Conservation (phyloP, 92 coral and sea anemone genomes). For the Porites rus region DNA sequence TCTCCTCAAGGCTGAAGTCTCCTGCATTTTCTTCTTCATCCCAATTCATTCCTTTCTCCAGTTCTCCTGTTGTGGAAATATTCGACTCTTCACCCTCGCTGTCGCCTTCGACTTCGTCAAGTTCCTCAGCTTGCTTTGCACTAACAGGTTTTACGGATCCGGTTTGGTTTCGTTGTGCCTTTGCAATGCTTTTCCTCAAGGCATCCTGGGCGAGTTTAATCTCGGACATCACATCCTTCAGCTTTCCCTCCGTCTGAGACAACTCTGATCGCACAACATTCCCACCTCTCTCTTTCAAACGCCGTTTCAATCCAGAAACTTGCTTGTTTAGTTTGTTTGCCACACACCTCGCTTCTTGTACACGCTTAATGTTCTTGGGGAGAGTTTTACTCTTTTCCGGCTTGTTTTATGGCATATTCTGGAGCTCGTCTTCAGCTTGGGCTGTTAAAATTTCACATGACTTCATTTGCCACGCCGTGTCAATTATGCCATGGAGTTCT, state of each 20-base stretch:
- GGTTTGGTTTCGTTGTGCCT: background rate
- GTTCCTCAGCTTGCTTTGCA: too few species aligned
- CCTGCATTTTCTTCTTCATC: too few species aligned
- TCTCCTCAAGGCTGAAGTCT: background rate
- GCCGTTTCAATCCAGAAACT: conserved; percentile 23
- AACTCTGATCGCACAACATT: conserved; percentile 26
- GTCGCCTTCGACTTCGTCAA: background rate
- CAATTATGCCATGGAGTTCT: conserved; percentile 36
- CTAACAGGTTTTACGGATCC: background rate
- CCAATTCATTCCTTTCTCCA: too few species aligned
- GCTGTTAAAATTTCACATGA: conserved; percentile 25
- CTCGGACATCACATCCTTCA: conserved; percentile 28
- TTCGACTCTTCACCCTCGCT: background rate
- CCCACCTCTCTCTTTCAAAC: conserved; percentile 20
- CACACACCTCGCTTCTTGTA: conserved; percentile 9
- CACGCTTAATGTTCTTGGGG: conserved; percentile 29
- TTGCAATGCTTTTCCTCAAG: conserved; percentile 28
- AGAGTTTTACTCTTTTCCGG: conserved; percentile 15
- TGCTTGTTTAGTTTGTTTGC: conserved; percentile 25
- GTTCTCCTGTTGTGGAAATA: background rate
- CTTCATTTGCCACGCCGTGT: conserved; percentile 32
- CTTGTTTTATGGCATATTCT: conserved; percentile 8
- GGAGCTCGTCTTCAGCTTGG: conserved; percentile 23
- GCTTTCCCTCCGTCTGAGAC: conserved; percentile 11
- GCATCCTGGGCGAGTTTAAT: conserved; percentile 37